These are phyloP conservation scores for Pluvianellus socialis DNA, from an alignment of 2,113 vertebrate genomes.

Conservation along the genomic window DNA sequence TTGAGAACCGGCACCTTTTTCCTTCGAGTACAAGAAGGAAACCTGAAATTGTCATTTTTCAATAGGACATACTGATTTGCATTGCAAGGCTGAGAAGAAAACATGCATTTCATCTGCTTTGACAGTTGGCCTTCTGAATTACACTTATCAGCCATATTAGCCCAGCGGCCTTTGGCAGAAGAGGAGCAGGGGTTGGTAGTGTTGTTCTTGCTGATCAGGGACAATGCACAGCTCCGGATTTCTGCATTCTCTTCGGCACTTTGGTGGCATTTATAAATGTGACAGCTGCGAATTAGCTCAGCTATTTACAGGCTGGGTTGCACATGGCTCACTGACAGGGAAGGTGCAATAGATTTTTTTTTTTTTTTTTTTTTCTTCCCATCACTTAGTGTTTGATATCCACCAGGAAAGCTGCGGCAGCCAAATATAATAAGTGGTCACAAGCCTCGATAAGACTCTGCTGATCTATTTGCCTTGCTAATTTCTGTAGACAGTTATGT, in stretches of 20 bases:
- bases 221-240: not conserved
- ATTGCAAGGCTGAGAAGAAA: constrained; percentile 24
- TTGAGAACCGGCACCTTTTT: not conserved
- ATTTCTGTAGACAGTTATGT: constrained; percentile 36
- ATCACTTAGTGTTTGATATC: constrained; percentile 12
- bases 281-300: constrained; percentile 29
- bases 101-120: constrained; percentile 19
- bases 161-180: not conserved
- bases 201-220: not conserved
- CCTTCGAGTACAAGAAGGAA: not conserved
- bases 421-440: not conserved
- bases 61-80: constrained; percentile 10
- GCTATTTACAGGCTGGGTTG: constrained; percentile 17
- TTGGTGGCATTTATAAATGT: constrained; percentile 23
- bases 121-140: constrained; percentile 47
- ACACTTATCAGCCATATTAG: not conserved
- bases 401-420: not conserved
- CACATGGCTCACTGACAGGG: not conserved
- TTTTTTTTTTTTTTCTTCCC: not conserved
- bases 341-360: not conserved
- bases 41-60: constrained; percentile 23
- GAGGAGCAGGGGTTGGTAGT: not conserved
- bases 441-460: not conserved
- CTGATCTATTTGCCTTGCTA: constrained; percentile 54
- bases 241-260: not conserved